Base-by-base conservation (phyloP, 2,797 vertebrate species). In the Myotis pilosus region DNA sequence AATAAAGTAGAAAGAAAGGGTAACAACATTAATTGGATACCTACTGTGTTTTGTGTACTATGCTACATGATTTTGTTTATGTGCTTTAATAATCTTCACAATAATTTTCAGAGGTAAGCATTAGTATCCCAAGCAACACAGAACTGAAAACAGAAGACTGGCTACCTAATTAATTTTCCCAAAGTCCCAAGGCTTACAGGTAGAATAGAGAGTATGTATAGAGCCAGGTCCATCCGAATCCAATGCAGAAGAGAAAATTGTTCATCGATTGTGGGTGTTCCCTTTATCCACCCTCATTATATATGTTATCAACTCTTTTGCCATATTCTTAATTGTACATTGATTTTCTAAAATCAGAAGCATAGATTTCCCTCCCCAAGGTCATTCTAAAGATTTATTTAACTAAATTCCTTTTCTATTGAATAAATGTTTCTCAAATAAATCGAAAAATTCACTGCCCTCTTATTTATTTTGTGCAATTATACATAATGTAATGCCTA, bases 271-370 rank as follows among this genome's bases (percentile, higher is more conserved):
- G 16, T 78, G n/a, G 5, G 1, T 15, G 41, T 83, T 83, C 28
- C 13, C 17, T 87, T 64, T 85, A 57, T 3, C 28, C 38, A 79
- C 12, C 17, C 19, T 84, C 7, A 28, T 87, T 38, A 36, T 60
- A 20, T 62, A 23, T 41, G 10, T n/a, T 82, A 78, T 64, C 11
- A 92, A 60, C 30, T 66, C 57, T 82, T 84, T 53, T 53, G 55
- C n/a, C 38, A 64, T 89, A 38, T 79, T 89, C 62, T 78, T 78
- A 85, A 78, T 30, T 16, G 9, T 49, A 20, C 4, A 76, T 78
- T 78, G 49, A 88, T 62, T 76, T 86, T 92, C 44, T 64, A 74
- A 95, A 89, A 74, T 76, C 30, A 80, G 16, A 23, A 87, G 33
- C 44, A 89, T 8, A 44, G 8, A 87, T 87, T 84, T 79, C 12